These are phyloP conservation scores for Leucoraja erinaceus DNA, from an alignment of 2,113 vertebrate genomes.

Conservation along the genomic window DNA sequence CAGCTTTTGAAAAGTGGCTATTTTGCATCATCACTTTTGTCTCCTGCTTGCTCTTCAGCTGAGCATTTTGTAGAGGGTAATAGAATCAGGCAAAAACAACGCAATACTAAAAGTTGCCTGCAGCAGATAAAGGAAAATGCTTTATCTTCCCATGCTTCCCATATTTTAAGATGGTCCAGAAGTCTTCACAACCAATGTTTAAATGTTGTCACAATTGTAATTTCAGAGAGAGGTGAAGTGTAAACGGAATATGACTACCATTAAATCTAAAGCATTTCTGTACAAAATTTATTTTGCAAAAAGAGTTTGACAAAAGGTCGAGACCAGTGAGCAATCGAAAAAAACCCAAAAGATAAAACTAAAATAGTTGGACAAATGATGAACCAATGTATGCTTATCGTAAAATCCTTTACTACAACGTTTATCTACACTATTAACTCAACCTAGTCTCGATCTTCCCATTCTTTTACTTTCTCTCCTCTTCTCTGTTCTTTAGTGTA, in stretches of 20 bases:
- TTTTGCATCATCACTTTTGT: not conserved
- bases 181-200: too few species aligned
- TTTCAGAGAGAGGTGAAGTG: not conserved
- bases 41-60: not conserved
- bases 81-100: not conserved
- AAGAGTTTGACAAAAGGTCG: not conserved
- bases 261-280: not conserved
- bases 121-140: not conserved
- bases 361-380: not conserved
- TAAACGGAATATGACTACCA: not conserved
- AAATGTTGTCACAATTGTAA: too few species aligned
- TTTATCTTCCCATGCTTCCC: too few species aligned
- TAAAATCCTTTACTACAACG: not conserved
- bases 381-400: not conserved
- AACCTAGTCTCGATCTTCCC: too few species aligned
- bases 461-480: too few species aligned
- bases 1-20: not conserved
- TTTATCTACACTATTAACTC: not conserved
- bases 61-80: not conserved
- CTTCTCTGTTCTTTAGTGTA: not conserved
- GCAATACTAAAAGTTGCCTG: not conserved
- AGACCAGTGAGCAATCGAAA: not conserved
- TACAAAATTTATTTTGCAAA: not conserved
- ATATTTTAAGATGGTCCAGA: too few species aligned
- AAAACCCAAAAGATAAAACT: not conserved